Conservation (phyloP, 2,113 vertebrate species). For the Acanthisitta chloris region DNA sequence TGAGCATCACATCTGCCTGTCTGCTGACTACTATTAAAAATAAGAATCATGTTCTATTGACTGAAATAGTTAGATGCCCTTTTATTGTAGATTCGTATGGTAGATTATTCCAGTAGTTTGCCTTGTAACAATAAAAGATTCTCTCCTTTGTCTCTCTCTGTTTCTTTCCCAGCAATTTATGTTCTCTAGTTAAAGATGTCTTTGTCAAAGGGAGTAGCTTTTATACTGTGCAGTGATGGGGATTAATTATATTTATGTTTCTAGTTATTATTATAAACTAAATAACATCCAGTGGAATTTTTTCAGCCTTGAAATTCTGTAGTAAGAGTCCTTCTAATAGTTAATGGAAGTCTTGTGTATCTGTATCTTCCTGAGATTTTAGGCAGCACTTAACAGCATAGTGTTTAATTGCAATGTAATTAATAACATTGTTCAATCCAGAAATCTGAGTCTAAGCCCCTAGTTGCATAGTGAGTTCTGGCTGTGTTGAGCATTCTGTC, state of each 20-base stretch:
- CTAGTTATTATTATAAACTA: neutral
- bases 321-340: neutral
- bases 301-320: neutral
- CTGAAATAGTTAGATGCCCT: neutral
- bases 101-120: neutral
- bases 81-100: neutral
- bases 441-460: neutral
- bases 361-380: neutral
- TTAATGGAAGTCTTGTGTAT: neutral
- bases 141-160: neutral
- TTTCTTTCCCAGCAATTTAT: neutral
- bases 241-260: neutral
- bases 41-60: neutral
- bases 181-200: neutral
- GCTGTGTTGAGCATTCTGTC: neutral
- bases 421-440: neutral
- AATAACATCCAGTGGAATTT: neutral
- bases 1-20: neutral
- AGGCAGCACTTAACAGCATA: neutral
- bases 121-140: neutral
- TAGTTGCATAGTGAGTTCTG: neutral
- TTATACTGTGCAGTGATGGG: neutral
- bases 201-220: neutral
- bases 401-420: neutral
- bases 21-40: neutral